Evolutionary conservation across 2,113 vertebrate species (phyloP), one percentile per base, ranked within the genome.

Genomic region (Antechinus stuartii): DNA sequence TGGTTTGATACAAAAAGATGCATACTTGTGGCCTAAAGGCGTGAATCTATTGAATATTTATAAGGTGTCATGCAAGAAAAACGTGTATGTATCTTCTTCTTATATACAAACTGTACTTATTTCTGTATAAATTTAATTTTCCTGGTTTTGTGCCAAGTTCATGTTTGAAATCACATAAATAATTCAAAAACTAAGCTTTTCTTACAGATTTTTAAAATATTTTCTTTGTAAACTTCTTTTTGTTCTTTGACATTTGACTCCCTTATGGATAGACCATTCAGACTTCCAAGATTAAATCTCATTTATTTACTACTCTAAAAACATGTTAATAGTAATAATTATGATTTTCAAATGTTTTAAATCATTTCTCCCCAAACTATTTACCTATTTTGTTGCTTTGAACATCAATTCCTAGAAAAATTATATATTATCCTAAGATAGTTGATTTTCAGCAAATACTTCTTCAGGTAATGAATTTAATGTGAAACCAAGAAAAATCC

Each of bases 31-130:
- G 50, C 35, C 91, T 91, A 54, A 9, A 25, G 52, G 46, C 61
- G 7, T 92, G 3, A 2, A 56, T 93, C 61, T 35, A 53, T 6
- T 76, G 91, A 94, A 54, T 57, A 57, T 92, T 46, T 56, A 68
- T 94, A 30, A 92, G 95, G 49, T 53, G 56, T 96, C 7, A 94
- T 96, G 22, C n/a, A 91, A 46, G 0, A 49, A 84, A 94, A 76
- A 56, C 19, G 14, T 7, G 14, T 76, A 35, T 50, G 12, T 76
- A 90, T 89, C 5, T 30, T 53, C 27, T 91, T 76, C 35, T 92
- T 94, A n/a, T 93, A 12, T 47, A 14, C 11, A 53, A 93, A 89
- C 2, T 91, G 14, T 92, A 10, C 30, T 91, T 25, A 90, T 96
- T 49, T 92, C 26, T 94, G 8, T 23, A 47, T 52, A 84, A 90